Conservation (phyloP, 2,113 vertebrate species). For the Haemorhous mexicanus region DNA sequence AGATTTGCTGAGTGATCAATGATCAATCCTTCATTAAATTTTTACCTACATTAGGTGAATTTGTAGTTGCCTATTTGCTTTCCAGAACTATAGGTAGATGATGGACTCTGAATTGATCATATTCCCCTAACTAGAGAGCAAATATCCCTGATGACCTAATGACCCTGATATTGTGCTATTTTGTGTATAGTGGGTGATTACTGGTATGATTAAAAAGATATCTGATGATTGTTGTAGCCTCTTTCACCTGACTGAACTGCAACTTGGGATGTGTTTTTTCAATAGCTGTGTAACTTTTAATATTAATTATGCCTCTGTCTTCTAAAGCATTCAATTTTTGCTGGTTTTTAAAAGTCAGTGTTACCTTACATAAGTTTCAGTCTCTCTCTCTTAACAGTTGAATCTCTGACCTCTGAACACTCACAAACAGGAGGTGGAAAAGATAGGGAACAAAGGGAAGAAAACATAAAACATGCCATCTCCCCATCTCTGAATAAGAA, state of each 20-base stretch:
- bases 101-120: background rate
- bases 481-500: background rate
- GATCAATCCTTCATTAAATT: slow-evolving; percentile 6
- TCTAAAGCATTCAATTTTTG: background rate
- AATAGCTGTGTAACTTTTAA: background rate
- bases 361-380: background rate
- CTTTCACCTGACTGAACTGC: background rate
- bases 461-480: background rate
- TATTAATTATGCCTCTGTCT: background rate
- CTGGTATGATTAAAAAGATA: background rate
- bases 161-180: background rate
- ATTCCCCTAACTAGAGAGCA: background rate
- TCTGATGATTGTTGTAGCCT: background rate
- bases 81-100: background rate
- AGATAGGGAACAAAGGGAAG: background rate
- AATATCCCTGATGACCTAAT: background rate
- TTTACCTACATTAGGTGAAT: slow-evolving; percentile 59
- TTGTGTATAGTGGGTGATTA: background rate
- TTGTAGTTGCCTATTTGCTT: slow-evolving; percentile 24
- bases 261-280: background rate
- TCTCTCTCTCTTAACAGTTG: background rate
- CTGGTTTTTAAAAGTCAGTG: background rate
- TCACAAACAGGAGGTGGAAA: background rate
- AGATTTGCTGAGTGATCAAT: background rate
- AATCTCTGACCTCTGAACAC: background rate